Evolutionary conservation across 2,113 vertebrate species (phyloP), one percentile per base, ranked within the genome.

Genomic region (Sinocyclocheilus grahami): DNA sequence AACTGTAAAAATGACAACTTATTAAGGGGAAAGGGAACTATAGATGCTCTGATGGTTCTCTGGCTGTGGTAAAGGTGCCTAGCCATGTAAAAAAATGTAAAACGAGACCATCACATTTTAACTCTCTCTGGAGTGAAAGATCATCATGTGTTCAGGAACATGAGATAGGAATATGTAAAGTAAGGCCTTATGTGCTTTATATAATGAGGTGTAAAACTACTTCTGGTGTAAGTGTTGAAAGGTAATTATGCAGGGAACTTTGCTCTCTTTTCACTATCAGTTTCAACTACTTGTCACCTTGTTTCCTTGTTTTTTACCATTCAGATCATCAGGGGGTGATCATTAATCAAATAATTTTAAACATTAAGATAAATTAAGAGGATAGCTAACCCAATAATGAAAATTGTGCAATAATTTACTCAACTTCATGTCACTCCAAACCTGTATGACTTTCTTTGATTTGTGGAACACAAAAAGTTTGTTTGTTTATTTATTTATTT

Each of bases 181-280:
- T 48, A 10, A 62, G 58, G 5, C 53, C 42, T 39, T 30, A 39
- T 22, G 5, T 60, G 65, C 20, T 67, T 55, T 71, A 58, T 22
- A 89, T 82, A 85, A 71, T 30, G 42, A 72, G 65, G 85, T 71
- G 62, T 33, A 63, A 82, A 84, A 88, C 78, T 58, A 67, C 24
- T 48, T 67, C 5, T 33, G 14, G 14, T 86, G 37, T 80, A 24
- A 74, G 30, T 42, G 7, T n/a, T 88, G 55, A 42, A 84, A 37
- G 27, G 72, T 84, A 80, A 87, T 79, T 71, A 71, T 42, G 22
- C 20, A 4, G 16, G 55, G 48, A 55, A 20, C 33, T 53, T 16
- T 16, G 51, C 51, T 53, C 39, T 8, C 7, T 9, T 46, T 46
- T 46, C 10, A 11, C 42, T 46, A 46, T 10, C 10, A 46, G 42